These are phyloP conservation scores for Pelodiscus sinensis DNA, from an alignment of 2,113 vertebrate genomes.

Conservation along the genomic window DNA sequence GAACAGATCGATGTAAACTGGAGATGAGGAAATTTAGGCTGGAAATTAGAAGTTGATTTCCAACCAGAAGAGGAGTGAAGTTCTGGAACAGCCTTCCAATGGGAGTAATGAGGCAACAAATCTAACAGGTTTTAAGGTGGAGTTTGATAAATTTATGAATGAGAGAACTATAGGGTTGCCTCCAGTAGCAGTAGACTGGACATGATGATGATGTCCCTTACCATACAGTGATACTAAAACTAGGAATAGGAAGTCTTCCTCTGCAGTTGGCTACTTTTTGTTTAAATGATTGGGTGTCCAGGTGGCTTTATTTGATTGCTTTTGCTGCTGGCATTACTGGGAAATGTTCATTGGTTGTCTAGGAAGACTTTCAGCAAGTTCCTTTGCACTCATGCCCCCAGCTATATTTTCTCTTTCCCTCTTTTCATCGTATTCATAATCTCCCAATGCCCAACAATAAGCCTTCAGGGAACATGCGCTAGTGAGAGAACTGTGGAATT, in stretches of 20 bases:
- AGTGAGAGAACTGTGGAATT: slow-evolving; percentile 78
- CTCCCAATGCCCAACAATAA: slow-evolving; percentile 69
- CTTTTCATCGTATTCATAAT: slow-evolving; percentile 58
- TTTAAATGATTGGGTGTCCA: slow-evolving; percentile 68
- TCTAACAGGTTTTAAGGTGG: background rate
- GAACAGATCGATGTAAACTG: background rate
- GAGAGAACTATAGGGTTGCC: background rate
- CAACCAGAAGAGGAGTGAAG: background rate
- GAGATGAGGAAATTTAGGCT: background rate
- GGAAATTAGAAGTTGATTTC: background rate
- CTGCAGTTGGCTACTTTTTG: slow-evolving; percentile 65
- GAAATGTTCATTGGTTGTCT: slow-evolving; percentile 63
- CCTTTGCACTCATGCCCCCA: slow-evolving; percentile 47
- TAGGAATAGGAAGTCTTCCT: slow-evolving; percentile 21
- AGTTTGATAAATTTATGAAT: background rate
- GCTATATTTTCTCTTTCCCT: slow-evolving; percentile 50
- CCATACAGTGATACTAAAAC: background rate
- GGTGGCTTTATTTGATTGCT: slow-evolving; percentile 58
- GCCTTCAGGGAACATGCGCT: slow-evolving; percentile 77
- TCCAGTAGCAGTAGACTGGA: background rate
- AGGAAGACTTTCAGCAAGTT: slow-evolving; percentile 59
- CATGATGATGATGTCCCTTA: background rate
- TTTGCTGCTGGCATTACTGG: slow-evolving; percentile 46
- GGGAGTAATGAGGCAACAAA: background rate
- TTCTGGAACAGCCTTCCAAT: background rate